Conservation (phyloP, 2,797 vertebrate species). For the Sebastes minor region DNA sequence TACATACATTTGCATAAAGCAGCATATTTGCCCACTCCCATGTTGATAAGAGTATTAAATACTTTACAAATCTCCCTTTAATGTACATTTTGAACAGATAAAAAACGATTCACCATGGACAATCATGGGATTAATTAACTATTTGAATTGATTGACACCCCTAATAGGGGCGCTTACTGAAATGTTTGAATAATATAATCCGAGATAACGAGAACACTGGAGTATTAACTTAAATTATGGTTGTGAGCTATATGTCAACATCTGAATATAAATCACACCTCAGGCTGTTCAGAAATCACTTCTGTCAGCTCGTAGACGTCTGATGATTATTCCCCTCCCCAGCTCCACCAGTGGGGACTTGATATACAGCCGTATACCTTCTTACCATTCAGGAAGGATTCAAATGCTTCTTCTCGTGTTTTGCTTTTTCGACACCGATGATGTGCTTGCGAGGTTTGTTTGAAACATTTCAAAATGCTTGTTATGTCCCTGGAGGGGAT, state of each 20-base stretch:
- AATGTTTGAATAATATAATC: background rate
- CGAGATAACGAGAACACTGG: background rate
- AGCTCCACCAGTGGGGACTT: slow-evolving; percentile 12
- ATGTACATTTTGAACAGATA: too few species aligned
- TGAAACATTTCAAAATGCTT: slow-evolving; percentile 53
- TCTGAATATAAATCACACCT: background rate
- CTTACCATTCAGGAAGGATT: slow-evolving; percentile 19
- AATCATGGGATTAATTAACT: too few species aligned
- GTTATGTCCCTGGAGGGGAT: slow-evolving; percentile 57
- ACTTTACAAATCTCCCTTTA: too few species aligned
- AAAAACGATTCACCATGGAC: too few species aligned
- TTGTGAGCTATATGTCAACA: background rate
- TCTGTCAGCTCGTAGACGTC: slow-evolving; percentile 23
- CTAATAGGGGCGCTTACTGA: too few species aligned
- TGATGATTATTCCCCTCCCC: slow-evolving; percentile 24
- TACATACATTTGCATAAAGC: too few species aligned
- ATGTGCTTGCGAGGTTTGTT: slow-evolving; percentile 36
- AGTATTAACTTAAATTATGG: background rate
- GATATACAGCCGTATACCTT: slow-evolving; percentile 9
- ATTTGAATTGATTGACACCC: too few species aligned
- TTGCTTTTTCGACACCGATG: slow-evolving; percentile 14
- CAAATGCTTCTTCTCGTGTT: slow-evolving; percentile 28
- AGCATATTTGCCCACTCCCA: too few species aligned
- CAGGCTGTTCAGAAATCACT: slow-evolving; percentile 28
- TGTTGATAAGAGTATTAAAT: too few species aligned